phyloP scores from a whole-genome alignment of 2,888 invertebrate genomes.

The Diabrotica balteata region DNA sequence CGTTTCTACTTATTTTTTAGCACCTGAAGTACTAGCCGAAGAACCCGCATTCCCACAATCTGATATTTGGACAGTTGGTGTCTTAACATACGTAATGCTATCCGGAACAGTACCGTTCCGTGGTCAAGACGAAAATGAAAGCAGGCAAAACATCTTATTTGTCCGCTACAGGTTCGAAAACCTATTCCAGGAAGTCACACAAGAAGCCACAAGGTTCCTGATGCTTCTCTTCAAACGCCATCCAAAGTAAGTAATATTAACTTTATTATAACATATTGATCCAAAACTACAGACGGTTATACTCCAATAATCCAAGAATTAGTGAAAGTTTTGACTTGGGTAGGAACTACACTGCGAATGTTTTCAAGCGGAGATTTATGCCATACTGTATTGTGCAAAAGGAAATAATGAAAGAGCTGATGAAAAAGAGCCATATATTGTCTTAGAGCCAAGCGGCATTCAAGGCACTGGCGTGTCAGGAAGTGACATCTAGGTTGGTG shows the following conservation, averaged over 20 bases:
- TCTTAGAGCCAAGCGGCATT: too few relatives aligned
- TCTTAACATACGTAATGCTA: slow-evolving; percentile 87
- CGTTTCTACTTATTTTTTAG: slow-evolving; percentile 56
- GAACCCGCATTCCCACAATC: slow-evolving; percentile 89
- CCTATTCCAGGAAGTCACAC: slow-evolving; percentile 92
- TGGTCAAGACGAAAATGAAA: slow-evolving; percentile 82
- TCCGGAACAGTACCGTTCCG: slow-evolving; percentile 93
- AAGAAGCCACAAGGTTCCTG: slow-evolving; percentile 91
- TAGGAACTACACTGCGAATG: too few relatives aligned
- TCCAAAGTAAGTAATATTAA: slow-evolving; percentile 72
- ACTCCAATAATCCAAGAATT: too few relatives aligned
- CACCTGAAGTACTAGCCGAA: slow-evolving; percentile 88
- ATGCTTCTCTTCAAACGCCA: slow-evolving; percentile 95
- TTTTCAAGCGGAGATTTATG: too few relatives aligned
- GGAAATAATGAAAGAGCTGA: too few relatives aligned
- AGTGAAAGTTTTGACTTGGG: too few relatives aligned
- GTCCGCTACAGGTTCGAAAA: slow-evolving; percentile 93
- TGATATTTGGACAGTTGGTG: slow-evolving; percentile 96
- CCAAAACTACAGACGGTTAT: too few relatives aligned
- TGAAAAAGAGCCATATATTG: too few relatives aligned
- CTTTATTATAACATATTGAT: too few relatives aligned
- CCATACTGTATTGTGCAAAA: too few relatives aligned
- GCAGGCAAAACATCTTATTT: slow-evolving; percentile 88
- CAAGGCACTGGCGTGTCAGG: too few relatives aligned
- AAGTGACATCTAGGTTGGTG: too few relatives aligned